Conservation (phyloP, 2,797 vertebrate species). For the Rhinoraja longicauda region DNA sequence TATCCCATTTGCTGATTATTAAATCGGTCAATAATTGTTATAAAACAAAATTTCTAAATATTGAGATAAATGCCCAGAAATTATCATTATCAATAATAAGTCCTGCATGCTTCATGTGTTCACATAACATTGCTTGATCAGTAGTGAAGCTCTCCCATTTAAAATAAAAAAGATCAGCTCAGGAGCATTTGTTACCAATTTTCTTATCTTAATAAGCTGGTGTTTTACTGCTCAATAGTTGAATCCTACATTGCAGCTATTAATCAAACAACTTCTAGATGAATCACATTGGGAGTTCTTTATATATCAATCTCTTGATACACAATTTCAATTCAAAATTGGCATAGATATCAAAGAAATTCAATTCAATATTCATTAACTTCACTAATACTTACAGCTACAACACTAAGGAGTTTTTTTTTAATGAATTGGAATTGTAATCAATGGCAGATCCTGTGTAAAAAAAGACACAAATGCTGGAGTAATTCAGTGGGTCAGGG, state of each 20-base stretch:
- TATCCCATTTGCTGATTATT: conserved; percentile 12
- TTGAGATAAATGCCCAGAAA: neutral
- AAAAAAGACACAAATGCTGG: no score
- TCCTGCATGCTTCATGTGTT: neutral
- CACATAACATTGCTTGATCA: neutral
- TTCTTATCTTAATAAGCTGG: neutral
- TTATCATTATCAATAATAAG: neutral
- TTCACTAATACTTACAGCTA: neutral
- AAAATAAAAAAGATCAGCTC: neutral
- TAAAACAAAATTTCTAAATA: conserved; percentile 6
- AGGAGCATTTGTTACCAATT: neutral
- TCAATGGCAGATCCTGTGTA: neutral
- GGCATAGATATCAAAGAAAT: neutral
- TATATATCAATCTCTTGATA: neutral
- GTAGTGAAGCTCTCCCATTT: neutral
- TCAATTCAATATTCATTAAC: neutral
- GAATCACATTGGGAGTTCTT: neutral
- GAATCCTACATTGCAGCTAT: neutral
- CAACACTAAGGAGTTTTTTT: neutral
- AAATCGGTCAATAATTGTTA: neutral
- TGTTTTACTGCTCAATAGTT: neutral
- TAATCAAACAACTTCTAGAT: neutral
- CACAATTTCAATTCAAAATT: neutral
- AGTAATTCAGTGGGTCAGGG: no score
- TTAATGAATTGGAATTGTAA: neutral